Percentiles rank a stretch among this genome's conserved stretches.
phyloP scores from a whole-genome alignment of 2,113 vertebrate genomes.

The Daboia siamensis region DNA sequence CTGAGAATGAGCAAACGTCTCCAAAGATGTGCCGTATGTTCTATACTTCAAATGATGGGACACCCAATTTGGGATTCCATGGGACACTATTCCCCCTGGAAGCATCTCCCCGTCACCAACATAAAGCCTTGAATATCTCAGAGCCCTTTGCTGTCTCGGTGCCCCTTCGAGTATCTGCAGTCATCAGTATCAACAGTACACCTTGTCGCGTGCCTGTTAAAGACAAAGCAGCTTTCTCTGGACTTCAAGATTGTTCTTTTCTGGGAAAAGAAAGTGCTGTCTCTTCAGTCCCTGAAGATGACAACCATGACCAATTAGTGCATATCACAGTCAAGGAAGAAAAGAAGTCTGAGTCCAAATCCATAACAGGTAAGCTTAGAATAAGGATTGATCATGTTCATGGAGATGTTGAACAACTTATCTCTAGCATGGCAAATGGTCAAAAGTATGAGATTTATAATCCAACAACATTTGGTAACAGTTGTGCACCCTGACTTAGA shows the following conservation, averaged over 20 bases:
- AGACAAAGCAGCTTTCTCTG: conserved; percentile 75
- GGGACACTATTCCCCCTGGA: conserved; percentile 90
- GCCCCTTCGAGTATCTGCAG: conserved; percentile 87
- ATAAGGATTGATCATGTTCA: background rate
- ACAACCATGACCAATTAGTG: conserved; percentile 16
- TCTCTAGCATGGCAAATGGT: background rate
- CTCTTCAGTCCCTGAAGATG: conserved; percentile 33
- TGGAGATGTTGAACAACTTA: background rate
- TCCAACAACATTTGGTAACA: background rate
- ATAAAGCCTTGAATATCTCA: conserved; percentile 93
- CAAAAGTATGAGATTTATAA: background rate
- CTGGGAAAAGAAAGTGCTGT: conserved; percentile 56
- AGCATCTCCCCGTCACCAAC: conserved; percentile 88
- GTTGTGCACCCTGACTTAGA: background rate
- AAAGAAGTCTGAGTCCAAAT: conserved; percentile 39
- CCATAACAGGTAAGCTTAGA: conserved; percentile 3
- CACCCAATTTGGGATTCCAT: conserved; percentile 75
- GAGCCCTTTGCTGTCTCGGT: conserved; percentile 95
- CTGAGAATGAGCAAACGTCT: conserved; percentile 79
- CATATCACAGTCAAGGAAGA: conserved; percentile 49
- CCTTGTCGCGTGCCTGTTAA: conserved; percentile 81
- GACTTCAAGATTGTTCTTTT: conserved; percentile 72
- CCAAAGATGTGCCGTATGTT: conserved; percentile 90
- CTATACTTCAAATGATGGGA: conserved; percentile 79
- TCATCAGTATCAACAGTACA: conserved; percentile 94